Percentiles rank a stretch among this genome's conserved stretches.
These are phyloP conservation scores for Chrysotoxum bicinctum DNA, from an alignment of 2,888 invertebrate species.

Conservation along the genomic window DNA sequence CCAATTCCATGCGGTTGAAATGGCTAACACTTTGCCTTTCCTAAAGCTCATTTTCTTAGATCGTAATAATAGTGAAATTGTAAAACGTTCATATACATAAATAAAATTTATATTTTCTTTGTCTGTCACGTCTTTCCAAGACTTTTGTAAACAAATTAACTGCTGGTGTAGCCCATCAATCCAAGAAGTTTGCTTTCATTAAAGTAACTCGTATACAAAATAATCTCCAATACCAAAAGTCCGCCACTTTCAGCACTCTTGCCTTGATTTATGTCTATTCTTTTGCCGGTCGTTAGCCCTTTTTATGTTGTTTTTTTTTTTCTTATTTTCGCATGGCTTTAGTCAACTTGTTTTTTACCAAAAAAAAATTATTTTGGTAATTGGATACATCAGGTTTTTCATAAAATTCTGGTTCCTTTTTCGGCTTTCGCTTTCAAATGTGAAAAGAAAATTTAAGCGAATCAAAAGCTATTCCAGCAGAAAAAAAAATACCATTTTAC, in stretches of 20 bases:
- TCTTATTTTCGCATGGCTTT: conserved; percentile 26
- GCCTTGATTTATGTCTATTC: conserved; percentile 58
- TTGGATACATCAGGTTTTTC: conserved; percentile 64
- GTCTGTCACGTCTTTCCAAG: neutral
- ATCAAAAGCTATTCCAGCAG: neutral
- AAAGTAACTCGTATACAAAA: too few relatives aligned
- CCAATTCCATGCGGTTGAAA: too few relatives aligned
- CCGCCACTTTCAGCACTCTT: conserved; percentile 23
- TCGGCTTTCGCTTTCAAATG: conserved; percentile 68
- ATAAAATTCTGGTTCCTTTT: conserved; percentile 43
- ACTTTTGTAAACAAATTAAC: neutral
- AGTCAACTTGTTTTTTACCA: conserved; percentile 53
- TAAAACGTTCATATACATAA: neutral
- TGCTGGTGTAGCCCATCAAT: neutral
- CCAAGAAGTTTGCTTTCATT: neutral
- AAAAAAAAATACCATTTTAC: conserved; percentile 15
- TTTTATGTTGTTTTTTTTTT: conserved; percentile 8
- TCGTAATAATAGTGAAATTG: too few relatives aligned
- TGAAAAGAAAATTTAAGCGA: conserved; percentile 42
- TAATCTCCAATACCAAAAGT: neutral
- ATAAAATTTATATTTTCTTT: neutral
- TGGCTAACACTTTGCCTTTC: too few relatives aligned
- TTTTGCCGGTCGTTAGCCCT: conserved; percentile 59
- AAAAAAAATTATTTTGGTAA: conserved; percentile 51
- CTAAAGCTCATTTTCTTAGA: too few relatives aligned